Base-by-base conservation (phyloP, 2,888 invertebrate genomes). In the Zhuqinia jingwanae region DNA sequence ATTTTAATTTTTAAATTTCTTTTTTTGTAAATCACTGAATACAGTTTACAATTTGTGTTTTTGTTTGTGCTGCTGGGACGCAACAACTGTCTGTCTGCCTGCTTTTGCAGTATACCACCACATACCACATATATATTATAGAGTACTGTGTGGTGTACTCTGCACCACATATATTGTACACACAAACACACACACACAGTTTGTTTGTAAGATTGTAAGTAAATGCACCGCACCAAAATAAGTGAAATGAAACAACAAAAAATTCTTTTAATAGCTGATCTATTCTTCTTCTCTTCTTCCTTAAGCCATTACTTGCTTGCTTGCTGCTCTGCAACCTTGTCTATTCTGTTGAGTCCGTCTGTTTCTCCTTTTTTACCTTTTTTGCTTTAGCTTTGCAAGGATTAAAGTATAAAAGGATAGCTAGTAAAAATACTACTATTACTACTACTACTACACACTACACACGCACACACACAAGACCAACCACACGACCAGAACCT, bases 31-130 rank as follows among this genome's bases (percentile, higher is more conserved):
- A 36, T 36, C 36, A 36, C 36, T 36, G 3, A 8, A 36, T 3
- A 36, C 3, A 36, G 8, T 8, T 36, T 8, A 36, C 36, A 36
- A 36, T 36, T 36, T 36, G 36, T 25, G 27, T 73, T 10, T 50
- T 53, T 50, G 50, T 50, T 22, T 75, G 15, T 75, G 75, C 68
- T 79, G 47, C 73, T 73, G 58, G 45, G 53, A 79, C 73, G 85
- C 85, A 85, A 85, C 85, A 85, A 85, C 85, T 85, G 85, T 85
- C 79, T 76, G 60, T 53, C 50, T 83, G 36, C 36, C 36, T 53
- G 30, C 17, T 60, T 27, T 70, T 50, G 36, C 70, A 50, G 13
- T n/a, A 15, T 5, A 70, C 47, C 47, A 45, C 17, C 47, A 36
- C 15, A 36, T 53, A 75, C 58, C 30, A n/a, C 58, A 58, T 20